Conservation (phyloP, 2,113 vertebrate species). For the Leuciscus idus region DNA sequence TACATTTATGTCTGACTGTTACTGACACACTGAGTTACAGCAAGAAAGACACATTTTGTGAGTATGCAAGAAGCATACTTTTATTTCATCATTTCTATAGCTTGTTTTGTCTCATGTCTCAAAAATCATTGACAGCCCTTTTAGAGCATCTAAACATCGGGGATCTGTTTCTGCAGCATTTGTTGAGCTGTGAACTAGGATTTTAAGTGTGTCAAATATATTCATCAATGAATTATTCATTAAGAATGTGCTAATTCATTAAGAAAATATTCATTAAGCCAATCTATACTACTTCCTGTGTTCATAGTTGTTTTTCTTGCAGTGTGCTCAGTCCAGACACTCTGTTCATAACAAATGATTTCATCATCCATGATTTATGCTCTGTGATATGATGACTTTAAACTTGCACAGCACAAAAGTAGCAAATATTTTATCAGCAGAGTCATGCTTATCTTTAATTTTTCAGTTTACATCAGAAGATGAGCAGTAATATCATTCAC, state of each 20-base stretch:
- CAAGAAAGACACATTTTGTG: not conserved
- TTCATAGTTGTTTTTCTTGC: not conserved
- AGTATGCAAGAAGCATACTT: not conserved
- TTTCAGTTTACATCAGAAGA: slow-evolving; percentile 4
- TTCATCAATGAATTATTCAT: slow-evolving; percentile 24
- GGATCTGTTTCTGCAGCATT: not conserved
- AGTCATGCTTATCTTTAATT: not conserved
- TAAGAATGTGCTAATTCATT: slow-evolving; percentile 13
- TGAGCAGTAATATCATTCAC: not conserved
- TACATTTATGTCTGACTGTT: not conserved
- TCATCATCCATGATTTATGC: not conserved
- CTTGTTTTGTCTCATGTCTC: not conserved
- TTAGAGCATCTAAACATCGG: not conserved
- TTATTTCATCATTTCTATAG: not conserved
- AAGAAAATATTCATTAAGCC: slow-evolving; percentile 10
- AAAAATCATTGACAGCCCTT: not conserved
- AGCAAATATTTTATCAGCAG: slow-evolving; percentile 4
- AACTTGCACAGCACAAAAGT: not conserved
- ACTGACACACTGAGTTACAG: not conserved
- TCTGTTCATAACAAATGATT: not conserved
- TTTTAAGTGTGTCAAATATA: not conserved
- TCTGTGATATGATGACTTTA: not conserved
- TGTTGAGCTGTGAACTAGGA: not conserved
- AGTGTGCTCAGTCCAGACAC: not conserved
- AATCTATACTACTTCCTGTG: not conserved